phyloP scores from a whole-genome alignment of 1,140 invertebrate genomes.

The Rhynchophorus ferrugineus region DNA sequence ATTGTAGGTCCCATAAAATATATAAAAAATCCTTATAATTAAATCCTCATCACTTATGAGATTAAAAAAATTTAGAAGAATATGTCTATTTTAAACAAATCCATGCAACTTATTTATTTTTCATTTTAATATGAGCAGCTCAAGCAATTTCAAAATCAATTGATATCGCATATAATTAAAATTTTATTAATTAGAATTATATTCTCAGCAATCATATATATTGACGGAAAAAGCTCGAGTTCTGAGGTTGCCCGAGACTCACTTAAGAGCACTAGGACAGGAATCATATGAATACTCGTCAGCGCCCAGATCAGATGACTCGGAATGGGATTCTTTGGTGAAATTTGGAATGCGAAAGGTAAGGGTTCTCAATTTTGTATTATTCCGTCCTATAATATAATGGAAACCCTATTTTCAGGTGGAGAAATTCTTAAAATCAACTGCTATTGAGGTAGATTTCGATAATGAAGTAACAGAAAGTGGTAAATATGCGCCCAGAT shows the following conservation, averaged over 20 bases:
- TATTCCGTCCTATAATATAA: too few species aligned
- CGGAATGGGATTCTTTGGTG: slow-evolving; percentile 69
- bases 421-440: slow-evolving; percentile 63
- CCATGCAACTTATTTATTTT: too few species aligned
- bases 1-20: too few species aligned
- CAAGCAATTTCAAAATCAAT: too few species aligned
- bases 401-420: slow-evolving; percentile 43
- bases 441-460: slow-evolving; percentile 62
- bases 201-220: slow-evolving; percentile 41
- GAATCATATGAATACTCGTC: slow-evolving; percentile 62
- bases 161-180: too few species aligned
- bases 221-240: slow-evolving; percentile 63
- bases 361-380: slow-evolving; percentile 20
- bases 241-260: slow-evolving; percentile 54
- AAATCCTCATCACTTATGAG: too few species aligned
- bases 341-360: slow-evolving; percentile 66
- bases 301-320: slow-evolving; percentile 57
- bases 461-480: slow-evolving; percentile 61
- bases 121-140: too few species aligned
- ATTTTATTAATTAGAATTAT: too few species aligned
- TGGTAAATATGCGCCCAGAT: slow-evolving; percentile 64
- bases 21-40: too few species aligned
- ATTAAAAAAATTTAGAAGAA: too few species aligned
- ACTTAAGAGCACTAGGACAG: slow-evolving; percentile 52
- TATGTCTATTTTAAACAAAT: too few species aligned